Base-by-base conservation (phyloP, 2,888 invertebrate species). In the Catocala fraxini region DNA sequence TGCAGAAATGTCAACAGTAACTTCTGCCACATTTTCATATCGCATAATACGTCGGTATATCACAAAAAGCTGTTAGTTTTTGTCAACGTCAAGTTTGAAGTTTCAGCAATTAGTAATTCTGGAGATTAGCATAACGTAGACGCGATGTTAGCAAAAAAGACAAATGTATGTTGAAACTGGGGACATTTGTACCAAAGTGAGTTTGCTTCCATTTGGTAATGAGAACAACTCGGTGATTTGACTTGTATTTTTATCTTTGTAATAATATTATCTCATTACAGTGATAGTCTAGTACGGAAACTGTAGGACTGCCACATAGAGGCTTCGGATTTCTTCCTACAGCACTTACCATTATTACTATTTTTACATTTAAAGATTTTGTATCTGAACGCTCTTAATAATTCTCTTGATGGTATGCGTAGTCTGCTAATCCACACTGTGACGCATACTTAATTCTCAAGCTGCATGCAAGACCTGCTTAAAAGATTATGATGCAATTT, bases 111-210 rank as follows among this genome's bases (percentile, higher is more conserved):
- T 76, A 76, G 72, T 75, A 69, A 75, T 75, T 70, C 75, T 56
- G 46, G 51, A 56, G 58, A 76, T 76, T 76, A 77, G 63, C 76
- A 76, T 76, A 76, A 72, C 70, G 78, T 56, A 63, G 66, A 59
- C 65, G 64, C 49, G 64, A 45, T 68, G 63, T 70, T 42, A 45
- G 51, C 65, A 76, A 77, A 73, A 62, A 76, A 75, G 65, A 68
- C 70, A 76, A 67, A 76, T 75, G 64, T 77, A 77, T 75, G 73
- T 58, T 68, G 51, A 54, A 77, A 72, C 75, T 77, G 65, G 33
- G 41, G 52, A 63, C 63, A 57, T 73, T 64, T 52, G 65, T 63
- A 51, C 43, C 45, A 63, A 51, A 57, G 59, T 51, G 68, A 53
- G 54, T 60, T 75, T 61, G 60, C 58, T 54, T 63, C 54, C 41